Base-by-base conservation (phyloP, 2,113 vertebrate species). In the Megaceryle torquata region DNA sequence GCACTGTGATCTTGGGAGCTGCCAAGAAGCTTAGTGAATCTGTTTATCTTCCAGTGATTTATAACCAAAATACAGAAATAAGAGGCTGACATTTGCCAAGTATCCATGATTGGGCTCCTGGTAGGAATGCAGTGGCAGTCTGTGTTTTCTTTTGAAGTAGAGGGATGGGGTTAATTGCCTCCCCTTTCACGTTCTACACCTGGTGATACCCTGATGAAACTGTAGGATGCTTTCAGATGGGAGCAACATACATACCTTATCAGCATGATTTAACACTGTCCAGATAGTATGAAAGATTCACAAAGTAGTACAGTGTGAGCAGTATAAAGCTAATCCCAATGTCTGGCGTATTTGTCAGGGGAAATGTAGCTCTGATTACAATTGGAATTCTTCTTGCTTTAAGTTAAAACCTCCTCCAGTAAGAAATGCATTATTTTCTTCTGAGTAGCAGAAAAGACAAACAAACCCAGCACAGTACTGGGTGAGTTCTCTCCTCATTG, bases 231-330 rank as follows among this genome's bases (percentile, higher is more conserved):
- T 82, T 41, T 80, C 4, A 3, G 65, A 35, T 77, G 75, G 68
- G 68, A 88, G 31, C 37, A 96, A 37, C 31, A 61, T 44, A 41
- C 79, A 72, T 50, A 50, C 68, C 79, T 88, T 80, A 93, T 74
- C 37, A 1, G 44, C 71, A 91, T 88, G 88, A 95, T 94, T 94
- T 96, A 94, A 50, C 76, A 50, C 75, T 80, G 85, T 83, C 92
- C 82, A 63, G 71, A 82, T 77, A 89, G 63, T 20, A 37, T 41
- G 90, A 88, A 93, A 94, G 92, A 95, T 94, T 96, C 88, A 95
- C 1, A 5, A 83, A 76, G 67, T 22, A 94, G 90, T 88, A 94
- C 94, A 94, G 95, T 74, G 67, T 76, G 82, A 96, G 88, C 1
- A 9, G n/a, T 57, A 77, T 77, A 90, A 88, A 91, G 82, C 54